Base-by-base conservation (phyloP, 1,140 invertebrate species). In the Euschistus heros region DNA sequence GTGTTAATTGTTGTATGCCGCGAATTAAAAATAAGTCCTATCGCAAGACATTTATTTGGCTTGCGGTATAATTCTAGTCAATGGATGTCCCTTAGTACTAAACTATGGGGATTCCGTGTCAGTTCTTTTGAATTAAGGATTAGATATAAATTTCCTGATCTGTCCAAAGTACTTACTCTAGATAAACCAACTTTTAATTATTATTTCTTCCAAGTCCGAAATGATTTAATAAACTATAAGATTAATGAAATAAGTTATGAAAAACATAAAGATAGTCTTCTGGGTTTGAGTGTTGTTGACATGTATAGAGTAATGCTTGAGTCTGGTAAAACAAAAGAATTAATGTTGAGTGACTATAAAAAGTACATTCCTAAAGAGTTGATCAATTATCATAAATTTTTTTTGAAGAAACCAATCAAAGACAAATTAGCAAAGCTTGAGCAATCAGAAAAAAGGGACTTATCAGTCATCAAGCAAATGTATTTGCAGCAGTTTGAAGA, bases 301-400 rank as follows among this genome's bases (percentile, higher is more conserved):
- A 93, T 93, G 89, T 87, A 83, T 72, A 83, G 87, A 68, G 84
- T 85, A 15, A 86, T 88, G 75, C 71, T 87, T 18, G 89, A 92
- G 72, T 83, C 88, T 69, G 80, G 81, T 65, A 73, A 84, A 54
- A 73, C 79, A 15, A 74, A 78, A 22, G 83, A 86, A 68, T 78
- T 80, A 63, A 81, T 92, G 6, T 82, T 87, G 72, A 82, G 80
- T 66, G 84, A 89, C 66, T 91, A 89, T 66, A 88, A 86, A 72
- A 69, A 86, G 67, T 92, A 86, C 76, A 83, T 92, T 68, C 89
- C 90, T 0, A 87, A 85, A 74, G 83, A 85, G 65, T 81, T 91
- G 54, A 78, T 87, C 18, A 86, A 84, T 67, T 80, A 82, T 64
- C 87, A 90, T 75, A 77, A 80, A 17, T 82, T 87, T 72, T 88